These are phyloP conservation scores for Cryptoleucopteryx plumbea DNA, from an alignment of 2,113 vertebrate species.

Conservation along the genomic window DNA sequence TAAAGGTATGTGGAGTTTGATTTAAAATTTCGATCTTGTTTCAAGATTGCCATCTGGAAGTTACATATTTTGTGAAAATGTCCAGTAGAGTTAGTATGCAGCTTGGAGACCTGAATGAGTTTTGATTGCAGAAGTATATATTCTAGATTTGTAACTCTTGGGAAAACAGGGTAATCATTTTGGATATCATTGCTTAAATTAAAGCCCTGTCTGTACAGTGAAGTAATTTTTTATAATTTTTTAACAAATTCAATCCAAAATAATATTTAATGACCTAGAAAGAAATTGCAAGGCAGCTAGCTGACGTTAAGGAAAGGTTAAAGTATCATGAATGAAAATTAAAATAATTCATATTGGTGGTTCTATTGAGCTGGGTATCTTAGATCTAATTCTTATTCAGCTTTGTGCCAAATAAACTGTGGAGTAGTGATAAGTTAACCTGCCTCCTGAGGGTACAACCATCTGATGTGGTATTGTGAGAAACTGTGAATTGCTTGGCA, in stretches of 20 bases:
- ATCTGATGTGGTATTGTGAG: not conserved
- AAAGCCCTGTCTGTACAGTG: not conserved
- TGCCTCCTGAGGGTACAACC: not conserved
- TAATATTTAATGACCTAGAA: not conserved
- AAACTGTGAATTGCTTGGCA: not conserved
- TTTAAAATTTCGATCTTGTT: not conserved
- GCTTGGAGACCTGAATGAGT: not conserved
- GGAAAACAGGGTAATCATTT: not conserved
- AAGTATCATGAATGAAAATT: not conserved
- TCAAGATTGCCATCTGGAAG: not conserved
- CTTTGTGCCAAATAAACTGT: not conserved
- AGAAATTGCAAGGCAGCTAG: not conserved
- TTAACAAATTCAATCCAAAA: not conserved
- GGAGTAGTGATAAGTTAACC: not conserved
- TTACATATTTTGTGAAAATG: not conserved
- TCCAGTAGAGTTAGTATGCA: not conserved
- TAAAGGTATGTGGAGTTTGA: not conserved
- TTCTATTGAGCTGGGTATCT: not conserved
- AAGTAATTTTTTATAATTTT: not conserved
- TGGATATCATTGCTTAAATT: not conserved
- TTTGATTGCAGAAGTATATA: not conserved
- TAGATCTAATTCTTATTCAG: not conserved
- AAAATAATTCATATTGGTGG: not conserved
- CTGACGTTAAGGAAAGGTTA: not conserved
- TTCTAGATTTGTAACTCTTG: not conserved